Percentiles rank a stretch among this genome's conserved stretches.
phyloP scores from a whole-genome alignment of 2,113 vertebrate genomes.

The Holacanthus passer region DNA sequence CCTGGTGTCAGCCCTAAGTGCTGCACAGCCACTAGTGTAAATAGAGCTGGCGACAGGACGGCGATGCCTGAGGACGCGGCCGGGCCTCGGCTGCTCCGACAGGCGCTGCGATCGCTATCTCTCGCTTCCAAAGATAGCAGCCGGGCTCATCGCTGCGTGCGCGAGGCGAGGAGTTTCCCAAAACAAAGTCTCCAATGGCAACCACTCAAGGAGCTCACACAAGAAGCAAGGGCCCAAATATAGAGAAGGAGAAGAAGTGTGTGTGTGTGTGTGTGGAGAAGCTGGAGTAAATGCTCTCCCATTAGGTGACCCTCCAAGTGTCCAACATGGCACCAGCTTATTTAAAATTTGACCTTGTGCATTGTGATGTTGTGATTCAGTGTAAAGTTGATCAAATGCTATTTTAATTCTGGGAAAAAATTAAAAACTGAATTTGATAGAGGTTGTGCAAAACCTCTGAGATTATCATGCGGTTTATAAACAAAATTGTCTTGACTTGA shows the following conservation, averaged over 20 bases:
- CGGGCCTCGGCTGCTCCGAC: slow-evolving; percentile 71
- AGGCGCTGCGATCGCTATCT: slow-evolving; percentile 85
- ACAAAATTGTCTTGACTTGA: not conserved
- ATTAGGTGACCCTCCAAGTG: not conserved
- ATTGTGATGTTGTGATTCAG: too few species aligned
- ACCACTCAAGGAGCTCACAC: slow-evolving; percentile 59
- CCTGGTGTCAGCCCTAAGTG: slow-evolving; percentile 86
- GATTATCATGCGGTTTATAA: not conserved
- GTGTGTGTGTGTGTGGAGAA: too few species aligned
- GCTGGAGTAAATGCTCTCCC: not conserved
- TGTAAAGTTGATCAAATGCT: too few species aligned
- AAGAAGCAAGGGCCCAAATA: slow-evolving; percentile 60
- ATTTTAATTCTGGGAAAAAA: not conserved
- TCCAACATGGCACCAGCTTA: not conserved
- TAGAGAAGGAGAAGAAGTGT: slow-evolving; percentile 48
- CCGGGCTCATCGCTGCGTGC: slow-evolving; percentile 66
- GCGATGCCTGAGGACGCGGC: slow-evolving; percentile 84
- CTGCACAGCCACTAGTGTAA: slow-evolving; percentile 83
- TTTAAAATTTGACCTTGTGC: not conserved
- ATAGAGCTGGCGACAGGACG: slow-evolving; percentile 87
- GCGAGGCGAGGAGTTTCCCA: slow-evolving; percentile 69
- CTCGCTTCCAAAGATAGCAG: slow-evolving; percentile 77
- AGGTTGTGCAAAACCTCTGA: not conserved
- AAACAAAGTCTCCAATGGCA: slow-evolving; percentile 77
- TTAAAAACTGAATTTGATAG: too few species aligned